These are phyloP conservation scores for Panthera leo DNA, from an alignment of 2,113 vertebrate species.

Conservation along the genomic window DNA sequence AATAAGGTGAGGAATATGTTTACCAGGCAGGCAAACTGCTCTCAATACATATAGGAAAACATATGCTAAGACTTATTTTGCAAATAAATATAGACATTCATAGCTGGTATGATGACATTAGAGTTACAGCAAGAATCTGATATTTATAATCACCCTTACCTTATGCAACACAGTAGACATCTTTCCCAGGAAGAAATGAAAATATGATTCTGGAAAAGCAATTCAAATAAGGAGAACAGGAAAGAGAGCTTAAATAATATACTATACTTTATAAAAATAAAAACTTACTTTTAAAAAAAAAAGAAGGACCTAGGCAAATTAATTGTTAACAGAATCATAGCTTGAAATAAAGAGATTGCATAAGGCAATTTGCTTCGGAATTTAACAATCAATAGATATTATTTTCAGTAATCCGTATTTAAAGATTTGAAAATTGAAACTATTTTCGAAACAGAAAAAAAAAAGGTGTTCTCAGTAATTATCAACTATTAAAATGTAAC, in stretches of 20 bases:
- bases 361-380: constrained; percentile 3
- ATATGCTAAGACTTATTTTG: constrained; percentile 17
- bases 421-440: constrained; percentile 25
- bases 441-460: not conserved
- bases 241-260: constrained; percentile 17
- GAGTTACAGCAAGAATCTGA: not conserved
- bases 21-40: not conserved
- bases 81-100: constrained; percentile 35
- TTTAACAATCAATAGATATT: not conserved
- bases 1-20: constrained; percentile 12
- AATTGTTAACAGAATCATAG: not conserved
- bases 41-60: not conserved
- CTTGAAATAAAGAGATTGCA: constrained; percentile 7
- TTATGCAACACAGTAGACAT: constrained; percentile 52
- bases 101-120: not conserved
- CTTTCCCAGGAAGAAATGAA: constrained; percentile 71
- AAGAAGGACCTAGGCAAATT: not conserved
- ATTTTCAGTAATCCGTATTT: constrained; percentile 49
- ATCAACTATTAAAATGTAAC: constrained; percentile 39
- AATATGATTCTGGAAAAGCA: constrained; percentile 66
- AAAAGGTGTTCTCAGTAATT: not conserved
- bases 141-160: constrained; percentile 38
- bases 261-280: not conserved
- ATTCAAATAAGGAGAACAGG: constrained; percentile 64
- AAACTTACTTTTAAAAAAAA: constrained; percentile 16